Base-by-base conservation (phyloP, 1,140 invertebrate genomes). In the Dermatophagoides farinae region DNA sequence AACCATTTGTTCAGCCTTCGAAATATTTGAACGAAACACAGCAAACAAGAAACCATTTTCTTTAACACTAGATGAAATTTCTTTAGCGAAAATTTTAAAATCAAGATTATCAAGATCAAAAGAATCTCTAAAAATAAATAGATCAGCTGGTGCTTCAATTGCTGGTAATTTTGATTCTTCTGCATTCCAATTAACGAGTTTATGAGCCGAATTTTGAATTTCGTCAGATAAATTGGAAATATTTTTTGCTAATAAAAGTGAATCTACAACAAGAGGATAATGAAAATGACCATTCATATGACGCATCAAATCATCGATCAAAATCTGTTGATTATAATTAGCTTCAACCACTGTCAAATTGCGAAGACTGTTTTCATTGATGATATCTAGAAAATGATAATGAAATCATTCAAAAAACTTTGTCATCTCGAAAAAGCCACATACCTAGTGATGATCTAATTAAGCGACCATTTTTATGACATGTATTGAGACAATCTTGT, bases 1-100 rank as follows among this genome's bases (percentile, higher is more conserved):
- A 1, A 63, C 6, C 11, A 68, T 65, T 20, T 54, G 59, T 58
- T 71, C 67, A 20, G 72, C 57, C 12, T 67, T 65, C 46, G 71
- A 76, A 22, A 80, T 71, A 14, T 72, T 71, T 10, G 74, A 75
- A 9, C 77, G 75, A 73, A 89, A 85, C 69, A 88, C 80, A 9
- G 86, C 71, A 43, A 93, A 72, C 1, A 88, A 63, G 68, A 89
- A 85, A 18, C 88, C 87, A 47, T 78, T 78, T 0, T 77, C 69
- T 63, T 78, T 80, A 1, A 91, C 68, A 37, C 81, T 77, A 16
- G 70, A 71, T 8, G 23, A 22, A 1, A 65, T 61, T 37, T 68
- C 68, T 46, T 67, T 47, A 8, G 78, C 64, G 12, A 68, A 67
- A 22, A 65, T 61, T 14, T 60, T 58, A 16, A 74, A 66, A 57